A percentile compares a stretch with the other conserved stretches of the same genome.
These are phyloP conservation scores for Syndactyla subalaris DNA, from an alignment of 2,797 vertebrate species.

Conservation along the genomic window DNA sequence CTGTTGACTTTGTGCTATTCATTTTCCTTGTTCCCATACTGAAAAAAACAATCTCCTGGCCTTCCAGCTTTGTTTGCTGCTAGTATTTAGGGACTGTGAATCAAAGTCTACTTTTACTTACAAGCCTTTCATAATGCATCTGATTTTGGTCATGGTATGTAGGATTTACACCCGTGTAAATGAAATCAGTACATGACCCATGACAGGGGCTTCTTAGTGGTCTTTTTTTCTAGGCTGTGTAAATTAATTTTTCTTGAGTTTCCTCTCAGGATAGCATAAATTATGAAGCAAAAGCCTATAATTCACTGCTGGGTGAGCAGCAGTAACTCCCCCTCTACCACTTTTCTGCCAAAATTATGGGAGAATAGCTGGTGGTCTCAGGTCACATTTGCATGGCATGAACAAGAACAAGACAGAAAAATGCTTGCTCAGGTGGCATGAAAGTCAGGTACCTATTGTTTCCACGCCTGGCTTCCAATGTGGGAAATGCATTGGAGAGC, in stretches of 20 bases:
- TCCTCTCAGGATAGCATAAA: conserved; percentile 34
- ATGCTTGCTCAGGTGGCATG: background rate
- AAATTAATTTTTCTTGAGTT: conserved; percentile 53
- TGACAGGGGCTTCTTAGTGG: background rate
- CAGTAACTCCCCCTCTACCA: conserved; percentile 15
- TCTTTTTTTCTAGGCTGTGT: conserved; percentile 19
- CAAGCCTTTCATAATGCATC: background rate
- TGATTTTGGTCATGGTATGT: background rate
- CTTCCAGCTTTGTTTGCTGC: background rate
- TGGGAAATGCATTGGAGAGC: background rate
- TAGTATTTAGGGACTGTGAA: background rate
- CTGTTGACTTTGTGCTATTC: background rate
- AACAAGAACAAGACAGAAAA: background rate
- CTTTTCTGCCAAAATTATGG: conserved; percentile 35
- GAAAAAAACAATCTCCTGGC: background rate
- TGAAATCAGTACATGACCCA: conserved; percentile 23
- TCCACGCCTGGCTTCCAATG: background rate
- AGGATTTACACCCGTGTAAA: conserved; percentile 38
- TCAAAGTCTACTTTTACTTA: background rate
- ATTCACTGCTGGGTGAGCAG: background rate
- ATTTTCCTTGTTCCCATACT: background rate
- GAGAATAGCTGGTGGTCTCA: conserved; percentile 38
- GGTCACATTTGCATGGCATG: background rate
- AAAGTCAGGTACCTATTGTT: background rate
- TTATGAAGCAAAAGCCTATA: conserved; percentile 41